A percentile compares a stretch with the other conserved stretches of the same genome.
Evolutionary conservation across 2,113 vertebrate genomes (phyloP).

Genomic region (Phyllostomus discolor): DNA sequence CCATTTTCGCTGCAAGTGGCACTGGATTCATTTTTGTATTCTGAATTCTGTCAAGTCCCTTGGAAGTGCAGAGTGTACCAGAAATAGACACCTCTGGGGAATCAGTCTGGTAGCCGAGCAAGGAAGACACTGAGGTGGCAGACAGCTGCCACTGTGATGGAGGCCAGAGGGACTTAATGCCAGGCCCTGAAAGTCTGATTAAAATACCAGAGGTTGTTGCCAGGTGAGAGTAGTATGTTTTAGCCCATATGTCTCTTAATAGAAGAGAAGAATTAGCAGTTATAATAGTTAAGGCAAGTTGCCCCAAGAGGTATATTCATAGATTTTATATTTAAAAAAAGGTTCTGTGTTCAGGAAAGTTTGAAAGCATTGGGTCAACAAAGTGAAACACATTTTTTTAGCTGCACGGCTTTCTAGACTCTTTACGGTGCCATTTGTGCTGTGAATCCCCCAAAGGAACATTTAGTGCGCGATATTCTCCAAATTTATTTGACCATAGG

Average conservation of each 20-base stretch:
- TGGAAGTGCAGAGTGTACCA: not conserved
- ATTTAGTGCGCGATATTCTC: not conserved
- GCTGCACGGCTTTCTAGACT: not conserved
- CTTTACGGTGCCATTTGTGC: not conserved
- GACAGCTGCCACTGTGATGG: conserved; percentile 35
- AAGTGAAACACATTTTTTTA: not conserved
- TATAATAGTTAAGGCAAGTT: not conserved
- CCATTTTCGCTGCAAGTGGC: not conserved
- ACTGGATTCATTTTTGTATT: not conserved
- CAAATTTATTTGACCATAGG: conserved; percentile 28
- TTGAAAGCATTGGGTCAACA: conserved; percentile 10
- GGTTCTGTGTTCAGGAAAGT: not conserved
- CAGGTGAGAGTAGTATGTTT: not conserved
- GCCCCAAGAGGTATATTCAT: not conserved
- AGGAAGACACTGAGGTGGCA: not conserved
- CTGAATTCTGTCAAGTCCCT: conserved; percentile 22
- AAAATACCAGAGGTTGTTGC: not conserved
- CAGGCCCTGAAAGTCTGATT: not conserved
- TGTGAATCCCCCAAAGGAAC: not conserved
- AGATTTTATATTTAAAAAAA: not conserved
- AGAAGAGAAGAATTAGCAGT: not conserved
- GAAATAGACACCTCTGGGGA: not conserved
- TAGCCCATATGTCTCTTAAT: not conserved
- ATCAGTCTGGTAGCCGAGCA: conserved; percentile 18
- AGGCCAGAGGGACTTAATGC: not conserved